Base-by-base conservation (phyloP, 2,113 vertebrate species). In the Coryphaenoides rupestris region DNA sequence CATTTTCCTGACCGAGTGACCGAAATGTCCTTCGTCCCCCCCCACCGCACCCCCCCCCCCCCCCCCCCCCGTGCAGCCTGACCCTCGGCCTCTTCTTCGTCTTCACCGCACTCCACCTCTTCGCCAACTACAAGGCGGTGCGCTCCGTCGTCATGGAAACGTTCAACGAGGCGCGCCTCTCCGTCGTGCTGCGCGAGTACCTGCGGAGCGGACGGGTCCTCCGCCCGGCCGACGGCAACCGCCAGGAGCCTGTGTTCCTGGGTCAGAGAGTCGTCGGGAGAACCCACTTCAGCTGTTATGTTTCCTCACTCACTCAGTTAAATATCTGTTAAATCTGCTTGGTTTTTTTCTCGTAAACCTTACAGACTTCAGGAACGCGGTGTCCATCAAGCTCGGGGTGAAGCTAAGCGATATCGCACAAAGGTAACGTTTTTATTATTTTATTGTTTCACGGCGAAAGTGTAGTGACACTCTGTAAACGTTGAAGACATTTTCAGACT, bases 81-180 rank as follows among this genome's bases (percentile, higher is more conserved):
- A 94, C 92, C n/a, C 86, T 94, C 9, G 28, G 77, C 56, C 91
- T 94, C 69, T 96, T 93, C 81, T 86, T 90, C 74, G 74, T 94
- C 75, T 91, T 96, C 85, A 95, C 94, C 1, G 0, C 73, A 28
- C 85, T 96, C 23, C 95, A 96, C 73, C 90, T 96, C 57, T 93
- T 93, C 1, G 91, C 94, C 79, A 96, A 96, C 86, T 94, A 93
- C 81, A 93, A 91, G 56, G 94, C 94, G 0, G 93, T 96, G 45
- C 88, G 92, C 14, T 90, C 92, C 0, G 90, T 96, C 6, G 90
- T 95, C 76, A 94, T 96, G 91, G 93, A 94, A 73, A 96, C 93
- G 1, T 87, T 96, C n/a, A 96, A 95, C 0, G 90, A 93, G 58
- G 89, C 88, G 0, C 91, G 94, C 2, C 92, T 96, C 21, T 75